phyloP scores from a whole-genome alignment of 2,888 invertebrate species.

The Magallana nippona region DNA sequence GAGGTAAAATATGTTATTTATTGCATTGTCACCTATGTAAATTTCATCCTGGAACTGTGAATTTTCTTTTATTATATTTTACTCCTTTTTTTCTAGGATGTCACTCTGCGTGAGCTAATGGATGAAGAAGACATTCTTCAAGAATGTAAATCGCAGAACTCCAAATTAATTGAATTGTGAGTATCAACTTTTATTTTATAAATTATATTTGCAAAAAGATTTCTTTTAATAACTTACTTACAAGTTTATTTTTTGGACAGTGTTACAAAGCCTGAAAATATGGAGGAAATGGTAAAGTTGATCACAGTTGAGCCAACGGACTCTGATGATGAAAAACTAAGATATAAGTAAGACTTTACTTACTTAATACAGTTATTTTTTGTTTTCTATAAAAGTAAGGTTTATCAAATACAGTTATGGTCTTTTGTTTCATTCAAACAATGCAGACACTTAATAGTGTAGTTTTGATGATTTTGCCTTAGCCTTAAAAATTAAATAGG shows the following conservation, averaged over 20 bases:
- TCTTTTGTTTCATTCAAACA: too few species aligned
- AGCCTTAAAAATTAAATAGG: too few species aligned
- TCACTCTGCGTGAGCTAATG: conserved; percentile 92
- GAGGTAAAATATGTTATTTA: conserved; percentile 83
- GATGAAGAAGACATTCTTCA: conserved; percentile 97
- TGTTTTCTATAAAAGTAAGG: too few species aligned
- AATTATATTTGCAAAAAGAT: background rate
- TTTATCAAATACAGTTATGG: too few species aligned
- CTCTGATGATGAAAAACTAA: conserved; percentile 87
- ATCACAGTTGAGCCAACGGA: conserved; percentile 92
- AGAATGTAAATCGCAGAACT: conserved; percentile 96
- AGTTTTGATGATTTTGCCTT: too few species aligned
- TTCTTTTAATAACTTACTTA: background rate
- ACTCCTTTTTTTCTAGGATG: conserved; percentile 84
- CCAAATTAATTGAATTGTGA: conserved; percentile 94
- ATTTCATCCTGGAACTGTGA: background rate
- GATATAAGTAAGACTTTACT: conserved; percentile 85
- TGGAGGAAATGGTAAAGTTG: conserved; percentile 91
- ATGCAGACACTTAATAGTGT: too few species aligned
- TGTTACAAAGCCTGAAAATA: conserved; percentile 90
- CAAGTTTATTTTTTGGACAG: conserved; percentile 82
- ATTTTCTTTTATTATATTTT: background rate
- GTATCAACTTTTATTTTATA: conserved; percentile 79
- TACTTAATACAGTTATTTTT: too few species aligned
- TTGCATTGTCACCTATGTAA: background rate